Base-by-base conservation (phyloP, 2,797 vertebrate genomes). In the Melopsittacus undulatus region DNA sequence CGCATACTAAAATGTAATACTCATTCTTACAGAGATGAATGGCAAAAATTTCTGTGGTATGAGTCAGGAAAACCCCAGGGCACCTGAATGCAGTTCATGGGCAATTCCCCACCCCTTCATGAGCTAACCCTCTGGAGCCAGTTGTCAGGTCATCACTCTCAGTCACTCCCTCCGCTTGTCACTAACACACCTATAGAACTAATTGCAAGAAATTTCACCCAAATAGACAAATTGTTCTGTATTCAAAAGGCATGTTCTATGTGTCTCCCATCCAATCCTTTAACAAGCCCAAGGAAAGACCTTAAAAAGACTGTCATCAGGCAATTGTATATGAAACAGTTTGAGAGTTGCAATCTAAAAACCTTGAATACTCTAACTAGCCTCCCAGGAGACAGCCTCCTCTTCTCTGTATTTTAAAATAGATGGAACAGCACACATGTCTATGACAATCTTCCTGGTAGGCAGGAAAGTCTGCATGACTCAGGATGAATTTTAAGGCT, bases 81-180 rank as follows among this genome's bases (percentile, higher is more conserved):
- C 0, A 0, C 9, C 14, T 0, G 0, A 30, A 46, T 9, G 18
- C 16, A 45, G n/a, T 5, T 20, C 17, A 5, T 20, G 36, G 42
- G 42, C 36, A 52, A 45, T 26, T 59, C 17, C 34, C 14, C 13
- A 8, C 13, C 36, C 29, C 14, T 10, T 6, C 22, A 29, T 7
- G 22, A 73, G 51, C 18, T 73, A 84, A 87, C 4, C 13, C 15
- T 32, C 51, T 36, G 74, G 42, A 75, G 45, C 5, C 29, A 52
- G 26, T 1, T 29, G 48, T 6, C 32, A 59, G 6, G 6, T 24
- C 4, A 1, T 56, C 40, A 8, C 15, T 46, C 10, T 10, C 30
- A 34, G 67, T 21, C 2, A 0, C 59, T 46, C 42, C 57, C 45
- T 61, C 43, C 2, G 1, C 49, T 52, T 24, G 43, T 20, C 40